phyloP scores from a whole-genome alignment of 2,888 invertebrate genomes.

The Agonopterix subpropinquella region DNA sequence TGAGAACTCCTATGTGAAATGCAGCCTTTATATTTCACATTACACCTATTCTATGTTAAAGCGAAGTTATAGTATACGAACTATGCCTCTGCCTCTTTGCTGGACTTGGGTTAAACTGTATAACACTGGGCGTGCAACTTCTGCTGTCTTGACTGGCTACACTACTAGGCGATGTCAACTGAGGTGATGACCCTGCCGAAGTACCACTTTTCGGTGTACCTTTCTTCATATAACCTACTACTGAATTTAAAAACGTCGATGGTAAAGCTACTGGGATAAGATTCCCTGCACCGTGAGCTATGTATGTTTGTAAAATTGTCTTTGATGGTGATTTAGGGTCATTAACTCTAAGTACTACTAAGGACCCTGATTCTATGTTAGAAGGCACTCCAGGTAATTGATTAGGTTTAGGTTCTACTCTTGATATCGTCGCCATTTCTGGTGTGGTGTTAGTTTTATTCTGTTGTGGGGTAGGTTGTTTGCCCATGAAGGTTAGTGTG shows the following conservation, averaged over 20 bases:
- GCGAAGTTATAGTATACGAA: slow-evolving; percentile 59
- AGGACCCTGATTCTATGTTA: slow-evolving; percentile 56
- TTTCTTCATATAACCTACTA: slow-evolving; percentile 59
- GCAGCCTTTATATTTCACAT: too few relatives aligned
- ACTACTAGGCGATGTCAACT: slow-evolving; percentile 50
- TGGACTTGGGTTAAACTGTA: slow-evolving; percentile 34
- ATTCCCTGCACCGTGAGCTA: slow-evolving; percentile 46
- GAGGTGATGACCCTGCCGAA: slow-evolving; percentile 62
- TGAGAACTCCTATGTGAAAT: too few relatives aligned
- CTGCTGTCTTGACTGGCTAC: slow-evolving; percentile 40
- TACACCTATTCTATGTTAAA: slow-evolving; percentile 18
- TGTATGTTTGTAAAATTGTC: slow-evolving; percentile 64
- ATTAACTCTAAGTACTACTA: slow-evolving; percentile 59
- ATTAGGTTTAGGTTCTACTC: slow-evolving; percentile 13
- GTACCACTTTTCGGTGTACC: slow-evolving; percentile 37
- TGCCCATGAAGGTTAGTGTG: slow-evolving; percentile 17
- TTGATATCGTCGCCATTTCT: slow-evolving; percentile 18
- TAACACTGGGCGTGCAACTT: slow-evolving; percentile 30
- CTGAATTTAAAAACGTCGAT: slow-evolving; percentile 46
- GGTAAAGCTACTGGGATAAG: slow-evolving; percentile 55
- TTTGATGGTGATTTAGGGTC: slow-evolving; percentile 57
- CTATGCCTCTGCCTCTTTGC: slow-evolving; percentile 42
- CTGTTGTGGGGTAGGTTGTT: slow-evolving; percentile 5
- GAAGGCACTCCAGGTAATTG: slow-evolving; percentile 29
- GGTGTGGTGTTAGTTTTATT: slow-evolving; percentile 6